phyloP scores from a whole-genome alignment of 2,113 vertebrate genomes.

The Nettapus auritus region DNA sequence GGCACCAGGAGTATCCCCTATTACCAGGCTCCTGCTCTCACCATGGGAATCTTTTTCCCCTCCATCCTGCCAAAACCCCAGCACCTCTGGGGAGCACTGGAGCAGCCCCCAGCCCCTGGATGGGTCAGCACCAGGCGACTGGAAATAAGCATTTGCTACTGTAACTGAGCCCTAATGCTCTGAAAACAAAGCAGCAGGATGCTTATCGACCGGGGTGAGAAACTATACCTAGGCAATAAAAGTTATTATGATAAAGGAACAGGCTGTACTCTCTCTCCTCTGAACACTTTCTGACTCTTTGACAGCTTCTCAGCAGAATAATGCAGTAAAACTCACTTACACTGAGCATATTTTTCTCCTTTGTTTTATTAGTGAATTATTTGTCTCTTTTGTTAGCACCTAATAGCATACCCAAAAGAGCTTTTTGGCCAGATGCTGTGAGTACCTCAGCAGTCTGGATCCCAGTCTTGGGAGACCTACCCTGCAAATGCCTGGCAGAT shows the following conservation, averaged over 20 bases:
- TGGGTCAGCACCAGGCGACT: rapidly evolving
- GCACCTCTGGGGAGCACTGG: background rate
- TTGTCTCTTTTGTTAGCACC: background rate
- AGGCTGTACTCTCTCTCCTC: conserved; percentile 24
- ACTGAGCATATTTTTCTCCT: background rate
- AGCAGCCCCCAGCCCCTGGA: rapidly evolving
- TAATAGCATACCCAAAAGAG: background rate
- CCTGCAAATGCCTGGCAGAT: background rate
- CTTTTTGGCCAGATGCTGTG: background rate
- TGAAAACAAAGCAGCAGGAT: background rate
- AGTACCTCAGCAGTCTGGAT: background rate
- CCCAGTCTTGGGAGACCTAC: background rate
- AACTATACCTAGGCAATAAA: conserved; percentile 31
- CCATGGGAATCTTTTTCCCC: background rate
- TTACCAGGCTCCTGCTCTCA: background rate
- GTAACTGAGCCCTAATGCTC: background rate
- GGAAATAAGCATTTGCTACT: background rate
- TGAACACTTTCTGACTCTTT: conserved; percentile 27
- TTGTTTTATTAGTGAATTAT: background rate
- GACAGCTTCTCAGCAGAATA: conserved; percentile 1
- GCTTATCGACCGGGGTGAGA: conserved; percentile 4
- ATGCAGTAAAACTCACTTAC: background rate
- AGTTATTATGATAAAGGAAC: conserved; percentile 53
- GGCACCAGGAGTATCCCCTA: rapidly evolving
- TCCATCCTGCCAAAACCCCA: background rate